phyloP scores from a whole-genome alignment of 37 sponge, comb jelly and placozoan species.

The Spongilla lacustris region DNA sequence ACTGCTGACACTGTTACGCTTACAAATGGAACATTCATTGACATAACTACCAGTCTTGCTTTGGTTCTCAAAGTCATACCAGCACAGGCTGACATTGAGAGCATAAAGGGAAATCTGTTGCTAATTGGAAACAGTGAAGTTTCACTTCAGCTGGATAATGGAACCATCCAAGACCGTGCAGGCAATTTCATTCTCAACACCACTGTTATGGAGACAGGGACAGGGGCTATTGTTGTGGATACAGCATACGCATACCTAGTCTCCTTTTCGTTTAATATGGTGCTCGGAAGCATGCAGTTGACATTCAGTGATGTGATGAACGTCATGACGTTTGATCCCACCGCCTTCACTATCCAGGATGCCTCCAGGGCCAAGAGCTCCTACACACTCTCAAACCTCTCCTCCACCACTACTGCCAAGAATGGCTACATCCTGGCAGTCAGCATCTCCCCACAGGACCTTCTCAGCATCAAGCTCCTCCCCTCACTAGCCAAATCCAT shows the following conservation, averaged over 20 bases:
- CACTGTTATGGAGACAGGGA: not conserved
- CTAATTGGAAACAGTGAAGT: conserved; percentile 29
- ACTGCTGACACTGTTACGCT: conserved; percentile 29
- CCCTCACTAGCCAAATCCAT: conserved; percentile 65
- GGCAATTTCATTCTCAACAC: conserved; percentile 18
- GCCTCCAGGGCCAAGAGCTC: not conserved
- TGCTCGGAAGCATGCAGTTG: conserved; percentile 66
- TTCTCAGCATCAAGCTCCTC: conserved; percentile 71
- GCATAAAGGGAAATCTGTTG: conserved; percentile 39
- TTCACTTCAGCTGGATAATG: conserved; percentile 44
- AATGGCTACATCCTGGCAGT: conserved; percentile 75
- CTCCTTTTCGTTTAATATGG: conserved; percentile 78
- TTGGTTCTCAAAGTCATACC: conserved; percentile 46
- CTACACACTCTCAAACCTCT: conserved; percentile 29
- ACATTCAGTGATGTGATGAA: conserved; percentile 90
- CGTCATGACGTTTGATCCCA: conserved; percentile 66
- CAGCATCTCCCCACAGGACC: conserved; percentile 73
- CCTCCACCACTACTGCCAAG: conserved; percentile 29
- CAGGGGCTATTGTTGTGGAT: conserved; percentile 56
- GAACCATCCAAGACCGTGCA: conserved; percentile 50
- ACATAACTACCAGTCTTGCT: conserved; percentile 18
- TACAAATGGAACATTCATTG: conserved; percentile 42
- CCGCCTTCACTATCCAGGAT: conserved; percentile 85
- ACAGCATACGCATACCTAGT: conserved; percentile 69
- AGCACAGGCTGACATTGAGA: conserved; percentile 48